Conservation (phyloP, 1,140 invertebrate genomes). For the Patella vulgata region DNA sequence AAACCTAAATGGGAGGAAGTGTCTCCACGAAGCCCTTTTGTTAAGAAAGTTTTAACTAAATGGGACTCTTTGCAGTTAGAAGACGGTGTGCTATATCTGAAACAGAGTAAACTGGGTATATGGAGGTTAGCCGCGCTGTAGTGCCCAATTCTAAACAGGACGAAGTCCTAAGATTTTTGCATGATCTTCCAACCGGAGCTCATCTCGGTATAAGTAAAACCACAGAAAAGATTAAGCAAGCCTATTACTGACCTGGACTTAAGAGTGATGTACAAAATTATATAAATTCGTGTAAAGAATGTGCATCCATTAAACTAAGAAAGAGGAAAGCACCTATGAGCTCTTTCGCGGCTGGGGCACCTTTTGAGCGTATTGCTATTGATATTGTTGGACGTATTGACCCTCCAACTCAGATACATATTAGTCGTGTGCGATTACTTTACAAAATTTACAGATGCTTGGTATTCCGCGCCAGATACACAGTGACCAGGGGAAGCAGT, state of each 20-base stretch:
- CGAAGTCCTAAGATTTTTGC: constrained; percentile 25
- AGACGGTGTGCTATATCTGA: constrained; percentile 26
- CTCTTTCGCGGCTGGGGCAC: background rate
- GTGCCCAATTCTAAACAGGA: too few species aligned
- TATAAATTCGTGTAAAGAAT: constrained; percentile 18
- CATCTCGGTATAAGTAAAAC: constrained; percentile 34
- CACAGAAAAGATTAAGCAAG: constrained; percentile 12
- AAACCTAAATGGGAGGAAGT: too few species aligned
- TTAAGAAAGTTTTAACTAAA: too few species aligned
- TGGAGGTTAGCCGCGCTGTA: too few species aligned
- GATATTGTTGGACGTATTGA: too few species aligned
- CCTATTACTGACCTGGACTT: constrained; percentile 30
- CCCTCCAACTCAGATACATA: too few species aligned
- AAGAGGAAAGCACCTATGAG: constrained; percentile 15
- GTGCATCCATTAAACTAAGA: constrained; percentile 16
- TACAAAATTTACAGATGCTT: too few species aligned
- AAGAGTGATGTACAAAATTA: constrained; percentile 6
- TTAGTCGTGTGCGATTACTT: too few species aligned
- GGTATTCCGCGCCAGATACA: constrained; percentile 3
- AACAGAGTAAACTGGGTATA: too few species aligned
- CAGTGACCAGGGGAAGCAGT: constrained; percentile 15
- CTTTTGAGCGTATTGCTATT: too few species aligned
- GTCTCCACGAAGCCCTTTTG: too few species aligned
- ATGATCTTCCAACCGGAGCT: constrained; percentile 21
- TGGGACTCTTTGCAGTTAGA: constrained; percentile 28